phyloP scores from a whole-genome alignment of 1,140 invertebrate species.

The Steinernema feltiae region DNA sequence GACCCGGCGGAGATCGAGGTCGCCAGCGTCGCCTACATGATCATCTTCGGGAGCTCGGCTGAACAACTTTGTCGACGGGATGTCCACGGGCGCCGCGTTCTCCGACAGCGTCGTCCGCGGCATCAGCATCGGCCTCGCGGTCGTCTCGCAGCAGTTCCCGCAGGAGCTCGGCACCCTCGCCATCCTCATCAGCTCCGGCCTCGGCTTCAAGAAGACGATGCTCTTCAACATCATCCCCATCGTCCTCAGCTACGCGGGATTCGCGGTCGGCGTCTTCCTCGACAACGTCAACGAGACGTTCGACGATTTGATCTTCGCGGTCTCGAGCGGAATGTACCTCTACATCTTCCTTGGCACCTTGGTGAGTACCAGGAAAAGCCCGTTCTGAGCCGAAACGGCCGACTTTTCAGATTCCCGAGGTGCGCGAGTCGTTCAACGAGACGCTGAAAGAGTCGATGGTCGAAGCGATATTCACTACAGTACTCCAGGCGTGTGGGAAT shows the following conservation, averaged over 20 bases:
- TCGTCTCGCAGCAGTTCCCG: constrained; percentile 69
- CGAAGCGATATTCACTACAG: constrained; percentile 35
- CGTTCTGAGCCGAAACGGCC: neutral
- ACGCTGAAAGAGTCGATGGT: constrained; percentile 30
- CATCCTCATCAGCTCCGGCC: constrained; percentile 44
- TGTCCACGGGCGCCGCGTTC: constrained; percentile 69
- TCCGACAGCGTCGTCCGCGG: constrained; percentile 65
- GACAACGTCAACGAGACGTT: constrained; percentile 49
- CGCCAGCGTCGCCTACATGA: constrained; percentile 38
- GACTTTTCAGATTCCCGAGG: constrained; percentile 50
- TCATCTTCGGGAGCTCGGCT: constrained; percentile 38
- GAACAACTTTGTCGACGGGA: constrained; percentile 66
- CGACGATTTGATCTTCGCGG: constrained; percentile 47
- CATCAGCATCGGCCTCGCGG: constrained; percentile 66
- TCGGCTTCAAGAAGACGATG: constrained; percentile 45
- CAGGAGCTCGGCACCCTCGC: constrained; percentile 64
- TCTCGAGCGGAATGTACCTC: constrained; percentile 54
- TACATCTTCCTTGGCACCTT: constrained; percentile 52
- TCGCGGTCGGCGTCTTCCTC: constrained; percentile 41
- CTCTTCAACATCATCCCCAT: constrained; percentile 49
- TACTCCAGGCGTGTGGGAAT: constrained; percentile 44
- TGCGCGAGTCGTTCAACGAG: constrained; percentile 48
- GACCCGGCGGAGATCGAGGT: constrained; percentile 46
- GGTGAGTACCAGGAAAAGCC: constrained; percentile 27
- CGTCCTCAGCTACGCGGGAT: constrained; percentile 35